A percentile compares a stretch with the other conserved stretches of the same genome.
These are phyloP conservation scores for Corythoichthys intestinalis DNA, from an alignment of 2,113 vertebrate genomes.

Conservation along the genomic window DNA sequence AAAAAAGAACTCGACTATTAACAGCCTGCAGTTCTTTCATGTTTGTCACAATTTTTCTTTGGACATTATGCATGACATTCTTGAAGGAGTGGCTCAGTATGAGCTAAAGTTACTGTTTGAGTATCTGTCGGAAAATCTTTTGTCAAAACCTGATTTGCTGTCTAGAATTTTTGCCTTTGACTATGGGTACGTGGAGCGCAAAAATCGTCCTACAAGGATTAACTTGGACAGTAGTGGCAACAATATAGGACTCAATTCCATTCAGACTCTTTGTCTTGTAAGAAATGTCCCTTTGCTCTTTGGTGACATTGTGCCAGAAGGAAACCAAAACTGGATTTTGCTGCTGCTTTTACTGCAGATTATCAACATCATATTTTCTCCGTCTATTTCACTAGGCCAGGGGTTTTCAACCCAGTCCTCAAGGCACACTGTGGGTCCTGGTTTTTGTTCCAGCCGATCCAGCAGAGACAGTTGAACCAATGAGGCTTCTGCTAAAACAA, in stretches of 20 bases:
- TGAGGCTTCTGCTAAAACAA: no score
- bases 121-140: constrained; percentile 18
- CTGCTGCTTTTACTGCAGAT: constrained; percentile 33
- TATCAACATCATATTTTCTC: constrained; percentile 27
- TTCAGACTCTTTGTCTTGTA: constrained; percentile 32
- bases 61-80: no score
- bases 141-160: constrained; percentile 12
- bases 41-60: no score
- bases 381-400: constrained; percentile 15
- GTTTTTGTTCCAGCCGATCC: no score
- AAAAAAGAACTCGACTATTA: no score
- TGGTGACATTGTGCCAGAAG: constrained; percentile 36
- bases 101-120: no score
- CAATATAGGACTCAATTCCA: constrained; percentile 26
- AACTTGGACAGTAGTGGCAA: constrained; percentile 28
- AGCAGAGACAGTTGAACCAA: no score
- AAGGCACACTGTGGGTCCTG: no score
- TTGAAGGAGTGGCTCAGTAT: no score
- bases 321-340: constrained; percentile 23
- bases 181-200: constrained; percentile 34
- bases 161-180: constrained; percentile 31
- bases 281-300: constrained; percentile 37
- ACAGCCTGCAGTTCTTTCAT: no score
- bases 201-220: constrained; percentile 31
- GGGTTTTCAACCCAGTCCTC: no score